Evolutionary conservation across 1,140 invertebrate species (phyloP), one percentile per base, ranked within the genome.

Genomic region (Nebria ingens): DNA sequence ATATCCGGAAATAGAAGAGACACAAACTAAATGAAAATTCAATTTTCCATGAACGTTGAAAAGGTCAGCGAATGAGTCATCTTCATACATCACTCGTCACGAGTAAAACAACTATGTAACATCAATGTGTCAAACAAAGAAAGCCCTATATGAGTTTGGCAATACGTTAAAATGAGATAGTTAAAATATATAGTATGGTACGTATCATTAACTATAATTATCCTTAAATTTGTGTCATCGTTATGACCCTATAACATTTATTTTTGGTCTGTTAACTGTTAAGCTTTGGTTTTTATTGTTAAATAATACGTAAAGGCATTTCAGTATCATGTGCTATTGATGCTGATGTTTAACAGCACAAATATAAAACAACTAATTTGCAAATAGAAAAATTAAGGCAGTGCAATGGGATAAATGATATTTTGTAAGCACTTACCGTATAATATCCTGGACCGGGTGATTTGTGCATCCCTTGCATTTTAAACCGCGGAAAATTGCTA

Each of bases 131-230:
- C 40, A 45, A 17, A 45, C 40, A 45, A 12, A 45, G 9, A 6
- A 45, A 11, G 15, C 40, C 9, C 9, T 12, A 17, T 12, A 11
- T 17, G 40, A 45, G 3, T 12, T 4, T 45, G 40, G 40, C 17
- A 17, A 34, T 9, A 3, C 40, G 40, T 17, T 9, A 17, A 3
- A 45, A 17, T 12, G 6, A 6, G 6, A 6, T 9, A 11, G 6
- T 9, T 4, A 45, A 17, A 45, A 45, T 17, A 17, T 4, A 11
- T 9, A 45, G 15, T 45, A 45, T 45, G 15, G 9, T 17, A 45
- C 40, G 40, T 45, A 17, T 45, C 40, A 45, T 45, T 45, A 45
- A 45, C 40, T 45, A 45, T 45, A 45, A 45, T 45, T 45, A 45
- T 45, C 9, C 40, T 45, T 45, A 45, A 45, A 45, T 45, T 45